Evolutionary conservation across 2,888 invertebrate species (phyloP).

Genomic region (Pardosa pseudoannulata): DNA sequence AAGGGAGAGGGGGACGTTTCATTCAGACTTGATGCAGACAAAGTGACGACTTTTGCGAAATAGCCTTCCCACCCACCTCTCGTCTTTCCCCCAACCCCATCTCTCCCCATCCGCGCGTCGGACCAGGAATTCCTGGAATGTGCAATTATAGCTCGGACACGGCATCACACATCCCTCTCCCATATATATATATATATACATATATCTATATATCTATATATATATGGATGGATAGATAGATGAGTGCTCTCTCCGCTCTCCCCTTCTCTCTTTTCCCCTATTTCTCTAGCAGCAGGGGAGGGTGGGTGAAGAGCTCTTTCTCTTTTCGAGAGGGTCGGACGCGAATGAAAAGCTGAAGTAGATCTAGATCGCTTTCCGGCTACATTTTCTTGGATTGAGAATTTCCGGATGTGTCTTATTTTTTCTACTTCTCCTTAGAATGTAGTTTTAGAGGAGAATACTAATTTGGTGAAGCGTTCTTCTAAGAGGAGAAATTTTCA

Average conservation of each 20-base stretch:
- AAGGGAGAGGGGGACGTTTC: slow-evolving; percentile 78
- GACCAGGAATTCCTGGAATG: slow-evolving; percentile 70
- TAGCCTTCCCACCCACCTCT: slow-evolving; percentile 77
- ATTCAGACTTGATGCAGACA: slow-evolving; percentile 71
- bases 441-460: slow-evolving; percentile 3
- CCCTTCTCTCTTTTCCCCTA: background rate
- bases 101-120: slow-evolving; percentile 77
- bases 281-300: slow-evolving; percentile 6
- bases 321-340: slow-evolving; percentile 2
- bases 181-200: slow-evolving; percentile 31
- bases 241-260: slow-evolving; percentile 17
- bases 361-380: slow-evolving; percentile 35
- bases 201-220: slow-evolving; percentile 34
- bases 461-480: background rate
- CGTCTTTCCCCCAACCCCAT: slow-evolving; percentile 80
- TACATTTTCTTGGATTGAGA: background rate
- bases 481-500: background rate
- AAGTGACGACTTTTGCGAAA: slow-evolving; percentile 71
- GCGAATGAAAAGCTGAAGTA: slow-evolving; percentile 12
- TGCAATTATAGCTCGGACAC: slow-evolving; percentile 72
- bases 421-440: background rate
- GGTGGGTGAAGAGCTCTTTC: background rate
- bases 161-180: slow-evolving; percentile 20
- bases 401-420: background rate
- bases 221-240: slow-evolving; percentile 4